Evolutionary conservation across 2,888 invertebrate genomes (phyloP).

Genomic region (Oeneis ivallda): DNA sequence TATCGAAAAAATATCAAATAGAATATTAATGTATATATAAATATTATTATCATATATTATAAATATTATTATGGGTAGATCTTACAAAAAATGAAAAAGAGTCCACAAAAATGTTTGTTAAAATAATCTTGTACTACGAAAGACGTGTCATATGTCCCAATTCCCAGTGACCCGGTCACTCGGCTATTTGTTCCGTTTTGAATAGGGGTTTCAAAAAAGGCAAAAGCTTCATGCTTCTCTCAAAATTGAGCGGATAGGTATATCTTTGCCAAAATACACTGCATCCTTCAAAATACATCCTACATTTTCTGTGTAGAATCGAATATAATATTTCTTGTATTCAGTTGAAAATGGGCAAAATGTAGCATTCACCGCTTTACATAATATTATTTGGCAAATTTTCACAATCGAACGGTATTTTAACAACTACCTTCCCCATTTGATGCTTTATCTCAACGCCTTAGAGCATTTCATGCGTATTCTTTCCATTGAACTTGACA

Average conservation of each 20-base stretch:
- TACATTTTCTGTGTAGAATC: neutral
- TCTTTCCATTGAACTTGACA: too few relatives aligned
- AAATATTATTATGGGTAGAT: too few relatives aligned
- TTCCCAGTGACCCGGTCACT: constrained; percentile 14
- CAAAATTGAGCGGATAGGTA: constrained; percentile 10
- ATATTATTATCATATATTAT: too few relatives aligned
- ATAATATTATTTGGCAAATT: too few relatives aligned
- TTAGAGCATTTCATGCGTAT: too few relatives aligned
- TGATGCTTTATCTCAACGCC: too few relatives aligned
- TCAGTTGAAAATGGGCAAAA: neutral
- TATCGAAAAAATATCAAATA: too few relatives aligned
- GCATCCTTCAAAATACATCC: constrained; percentile 3
- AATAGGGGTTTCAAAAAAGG: constrained; percentile 13
- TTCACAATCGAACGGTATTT: too few relatives aligned
- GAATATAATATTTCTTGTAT: neutral
- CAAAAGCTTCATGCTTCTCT: constrained; percentile 7
- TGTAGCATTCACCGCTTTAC: neutral
- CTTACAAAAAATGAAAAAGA: neutral
- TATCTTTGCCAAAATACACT: constrained; percentile 7
- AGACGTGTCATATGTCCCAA: constrained; percentile 9
- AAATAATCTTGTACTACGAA: neutral
- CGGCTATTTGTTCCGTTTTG: constrained; percentile 11
- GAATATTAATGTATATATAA: too few relatives aligned
- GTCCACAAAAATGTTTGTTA: neutral
- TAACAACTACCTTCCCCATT: too few relatives aligned